phyloP scores from a whole-genome alignment of 2,797 vertebrate genomes.

The Lutjanus campechanus region DNA sequence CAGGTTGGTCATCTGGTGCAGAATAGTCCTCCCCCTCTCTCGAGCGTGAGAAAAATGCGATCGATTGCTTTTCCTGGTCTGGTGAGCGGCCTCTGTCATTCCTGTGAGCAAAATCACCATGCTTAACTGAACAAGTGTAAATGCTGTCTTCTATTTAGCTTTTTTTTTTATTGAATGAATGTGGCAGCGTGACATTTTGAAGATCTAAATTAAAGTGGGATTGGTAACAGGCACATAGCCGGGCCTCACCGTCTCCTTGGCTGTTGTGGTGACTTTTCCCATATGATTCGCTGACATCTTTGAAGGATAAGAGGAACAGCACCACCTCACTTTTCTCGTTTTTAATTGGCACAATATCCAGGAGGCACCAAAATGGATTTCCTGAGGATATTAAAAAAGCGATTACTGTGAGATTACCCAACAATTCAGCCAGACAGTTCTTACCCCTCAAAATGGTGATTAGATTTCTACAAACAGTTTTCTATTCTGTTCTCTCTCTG shows the following conservation, averaged over 20 bases:
- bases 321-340: conserved; percentile 97
- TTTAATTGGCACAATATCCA: conserved; percentile 97
- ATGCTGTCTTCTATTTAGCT: neutral
- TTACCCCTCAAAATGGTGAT: neutral
- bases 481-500: neutral
- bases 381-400: conserved; percentile 80
- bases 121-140: neutral
- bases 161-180: neutral
- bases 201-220: neutral
- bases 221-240: neutral
- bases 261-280: conserved; percentile 78
- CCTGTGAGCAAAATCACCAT: conserved; percentile 43
- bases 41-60: conserved; percentile 84
- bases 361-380: conserved; percentile 91
- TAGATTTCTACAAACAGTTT: conserved; percentile 15
- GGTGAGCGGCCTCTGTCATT: conserved; percentile 78
- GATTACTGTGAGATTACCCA: conserved; percentile 15
- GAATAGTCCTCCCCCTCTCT: conserved; percentile 84
- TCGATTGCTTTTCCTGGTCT: conserved; percentile 81
- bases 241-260: conserved; percentile 86
- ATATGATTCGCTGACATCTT: conserved; percentile 92
- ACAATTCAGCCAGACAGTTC: neutral
- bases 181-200: neutral
- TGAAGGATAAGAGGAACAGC: conserved; percentile 96
- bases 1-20: conserved; percentile 88